Base-by-base conservation (phyloP, 2,888 invertebrate species). In the Atethmia centrago region DNA sequence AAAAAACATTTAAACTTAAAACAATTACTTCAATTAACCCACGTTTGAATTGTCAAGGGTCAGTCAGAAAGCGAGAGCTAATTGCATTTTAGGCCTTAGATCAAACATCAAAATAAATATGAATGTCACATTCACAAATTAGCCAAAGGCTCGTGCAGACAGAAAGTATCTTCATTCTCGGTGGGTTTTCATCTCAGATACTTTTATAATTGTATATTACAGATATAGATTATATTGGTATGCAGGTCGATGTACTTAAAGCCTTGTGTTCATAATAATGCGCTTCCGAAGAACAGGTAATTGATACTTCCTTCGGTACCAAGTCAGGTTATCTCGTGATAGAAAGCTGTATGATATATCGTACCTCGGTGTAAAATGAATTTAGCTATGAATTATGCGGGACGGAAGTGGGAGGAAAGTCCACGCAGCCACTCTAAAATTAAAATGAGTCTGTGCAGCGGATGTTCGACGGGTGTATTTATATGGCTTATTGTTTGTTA, bases 201-300 rank as follows among this genome's bases (percentile, higher is more conserved):
- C 85, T 79, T 77, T 68, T 62, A 56, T 72, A n/a, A n/a, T n/a
- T n/a, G n/a, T n/a, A n/a, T n/a, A n/a, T n/a, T n/a, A n/a, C n/a
- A n/a, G n/a, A n/a, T 85, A 85, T 87, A 85, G 86, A 87, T 89
- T 89, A 86, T 79, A 85, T 87, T 71, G 86, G 86, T 85, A 87
- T 88, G 87, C 81, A 81, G 80, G 74, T 79, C 77, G 78, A 74
- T 49, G 31, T 69, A 49, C 19, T 63, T 31, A 68, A 58, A 42
- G 19, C n/a, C 16, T 45, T 56, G 31, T 71, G 51, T 79, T 63
- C 51, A 67, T 70, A 58, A 73, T 40, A 63, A 49, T 58, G 36
- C 2, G 40, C 61, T 53, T 68, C 47, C 40, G 14, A 62, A 31
- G 25, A 61, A 61, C 49, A 5, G n/a, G 56, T 71, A 80, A 80